These are phyloP conservation scores for Tiliacea aurago DNA, from an alignment of 2,888 invertebrate species.

Conservation along the genomic window DNA sequence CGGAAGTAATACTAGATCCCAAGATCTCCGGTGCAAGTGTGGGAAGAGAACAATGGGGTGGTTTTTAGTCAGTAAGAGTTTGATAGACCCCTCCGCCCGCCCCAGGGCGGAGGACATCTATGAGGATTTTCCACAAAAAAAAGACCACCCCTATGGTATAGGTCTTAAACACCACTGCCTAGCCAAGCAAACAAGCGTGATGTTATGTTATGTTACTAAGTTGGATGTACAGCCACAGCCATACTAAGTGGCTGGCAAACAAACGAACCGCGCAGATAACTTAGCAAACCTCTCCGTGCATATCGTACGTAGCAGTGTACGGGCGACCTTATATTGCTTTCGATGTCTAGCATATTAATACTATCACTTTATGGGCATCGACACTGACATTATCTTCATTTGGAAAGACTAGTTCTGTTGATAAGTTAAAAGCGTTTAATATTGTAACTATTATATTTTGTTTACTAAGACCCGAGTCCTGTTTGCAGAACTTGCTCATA, in stretches of 20 bases:
- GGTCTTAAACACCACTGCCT: no score
- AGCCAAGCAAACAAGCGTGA: no score
- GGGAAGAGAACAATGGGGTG: no score
- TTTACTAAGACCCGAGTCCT: background rate
- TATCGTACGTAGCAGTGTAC: background rate
- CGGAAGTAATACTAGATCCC: no score
- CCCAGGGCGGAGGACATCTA: no score
- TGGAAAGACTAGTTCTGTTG: constrained; percentile 45
- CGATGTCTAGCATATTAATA: constrained; percentile 28
- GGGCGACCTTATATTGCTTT: background rate
- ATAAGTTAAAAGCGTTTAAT: constrained; percentile 24
- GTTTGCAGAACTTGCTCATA: background rate
- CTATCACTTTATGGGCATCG: constrained; percentile 36
- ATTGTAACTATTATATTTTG: background rate
- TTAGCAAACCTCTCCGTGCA: background rate
- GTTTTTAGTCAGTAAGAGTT: no score
- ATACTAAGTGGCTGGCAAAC: background rate
- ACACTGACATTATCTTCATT: constrained; percentile 58
- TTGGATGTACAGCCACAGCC: no score
- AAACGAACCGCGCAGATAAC: background rate
- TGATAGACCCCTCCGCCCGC: no score
- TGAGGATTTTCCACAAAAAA: no score
- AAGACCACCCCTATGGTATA: no score
- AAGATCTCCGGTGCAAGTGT: no score
- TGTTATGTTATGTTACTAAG: no score